phyloP scores from a whole-genome alignment of 2,113 vertebrate genomes.

The Osmerus mordax region DNA sequence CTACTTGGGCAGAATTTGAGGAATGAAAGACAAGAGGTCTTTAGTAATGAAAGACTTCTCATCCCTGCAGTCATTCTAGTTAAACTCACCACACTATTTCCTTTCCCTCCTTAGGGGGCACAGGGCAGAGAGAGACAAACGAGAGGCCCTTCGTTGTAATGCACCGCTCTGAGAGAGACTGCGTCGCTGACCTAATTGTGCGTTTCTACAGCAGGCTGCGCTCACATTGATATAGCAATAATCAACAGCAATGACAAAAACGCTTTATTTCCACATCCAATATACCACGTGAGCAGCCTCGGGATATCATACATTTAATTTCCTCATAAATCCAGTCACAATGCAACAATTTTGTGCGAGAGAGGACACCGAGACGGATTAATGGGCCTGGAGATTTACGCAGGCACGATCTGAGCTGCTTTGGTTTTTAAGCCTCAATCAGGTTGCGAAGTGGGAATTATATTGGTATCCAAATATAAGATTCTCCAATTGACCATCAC shows the following conservation, averaged over 20 bases:
- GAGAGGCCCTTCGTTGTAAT: conserved; percentile 39
- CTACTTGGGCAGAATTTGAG: not conserved
- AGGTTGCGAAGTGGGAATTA: conserved; percentile 71
- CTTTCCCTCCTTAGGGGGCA: conserved; percentile 24
- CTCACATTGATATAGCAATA: conserved; percentile 52
- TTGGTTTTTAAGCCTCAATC: conserved; percentile 78
- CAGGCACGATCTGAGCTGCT: conserved; percentile 78
- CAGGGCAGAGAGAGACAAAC: conserved; percentile 48
- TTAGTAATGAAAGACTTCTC: conserved; percentile 28
- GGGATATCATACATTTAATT: conserved; percentile 72
- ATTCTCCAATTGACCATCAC: conserved; percentile 76
- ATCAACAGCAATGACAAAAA: conserved; percentile 46
- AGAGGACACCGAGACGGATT: conserved; percentile 68
- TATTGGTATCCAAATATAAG: conserved; percentile 71
- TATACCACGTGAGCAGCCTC: conserved; percentile 49
- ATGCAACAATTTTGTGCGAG: conserved; percentile 64
- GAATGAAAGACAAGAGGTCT: conserved; percentile 15
- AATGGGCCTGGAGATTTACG: conserved; percentile 75
- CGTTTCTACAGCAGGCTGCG: conserved; percentile 43
- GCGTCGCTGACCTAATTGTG: conserved; percentile 51
- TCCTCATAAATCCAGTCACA: conserved; percentile 63
- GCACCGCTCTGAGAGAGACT: conserved; percentile 18
- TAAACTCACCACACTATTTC: conserved; percentile 27
- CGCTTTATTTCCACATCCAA: conserved; percentile 59
- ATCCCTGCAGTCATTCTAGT: conserved; percentile 30